These are phyloP conservation scores for Octopus bimaculoides DNA, from an alignment of 1,140 invertebrate genomes.

Conservation along the genomic window DNA sequence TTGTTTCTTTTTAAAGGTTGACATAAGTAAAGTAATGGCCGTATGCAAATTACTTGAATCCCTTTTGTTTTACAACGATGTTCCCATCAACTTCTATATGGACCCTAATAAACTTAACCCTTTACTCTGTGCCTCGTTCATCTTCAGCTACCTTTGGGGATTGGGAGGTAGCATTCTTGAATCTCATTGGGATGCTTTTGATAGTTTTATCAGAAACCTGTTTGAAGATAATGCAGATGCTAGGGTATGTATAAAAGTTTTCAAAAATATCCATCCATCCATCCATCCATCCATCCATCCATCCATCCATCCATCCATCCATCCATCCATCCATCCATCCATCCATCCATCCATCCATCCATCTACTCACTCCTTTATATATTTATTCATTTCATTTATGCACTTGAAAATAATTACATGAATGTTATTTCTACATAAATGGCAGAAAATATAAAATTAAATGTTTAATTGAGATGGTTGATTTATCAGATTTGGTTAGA, in stretches of 20 bases:
- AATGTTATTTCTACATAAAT: no score
- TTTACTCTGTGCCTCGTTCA: slow-evolving; percentile 71
- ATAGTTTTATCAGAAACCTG: slow-evolving; percentile 67
- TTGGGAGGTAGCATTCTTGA: slow-evolving; percentile 79
- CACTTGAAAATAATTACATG: no score
- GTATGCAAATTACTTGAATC: slow-evolving; percentile 73
- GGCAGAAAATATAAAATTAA: no score
- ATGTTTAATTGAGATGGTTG: no score
- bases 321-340: no score
- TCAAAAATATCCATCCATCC: no score
- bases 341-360: no score
- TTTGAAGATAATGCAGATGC: slow-evolving; percentile 70
- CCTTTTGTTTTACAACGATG: slow-evolving; percentile 60
- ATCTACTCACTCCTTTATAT: no score
- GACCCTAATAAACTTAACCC: slow-evolving; percentile 55
- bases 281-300: no score
- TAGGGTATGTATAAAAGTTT: slow-evolving; percentile 41
- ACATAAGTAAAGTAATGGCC: slow-evolving; percentile 75
- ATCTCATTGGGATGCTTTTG: slow-evolving; percentile 67
- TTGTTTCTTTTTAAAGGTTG: slow-evolving; percentile 64
- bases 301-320: no score
- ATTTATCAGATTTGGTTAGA: no score
- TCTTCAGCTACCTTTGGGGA: slow-evolving; percentile 77
- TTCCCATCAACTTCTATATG: slow-evolving; percentile 58
- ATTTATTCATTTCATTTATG: no score